Conservation (phyloP, 2,113 vertebrate genomes). For the Bagarius yarrelli region DNA sequence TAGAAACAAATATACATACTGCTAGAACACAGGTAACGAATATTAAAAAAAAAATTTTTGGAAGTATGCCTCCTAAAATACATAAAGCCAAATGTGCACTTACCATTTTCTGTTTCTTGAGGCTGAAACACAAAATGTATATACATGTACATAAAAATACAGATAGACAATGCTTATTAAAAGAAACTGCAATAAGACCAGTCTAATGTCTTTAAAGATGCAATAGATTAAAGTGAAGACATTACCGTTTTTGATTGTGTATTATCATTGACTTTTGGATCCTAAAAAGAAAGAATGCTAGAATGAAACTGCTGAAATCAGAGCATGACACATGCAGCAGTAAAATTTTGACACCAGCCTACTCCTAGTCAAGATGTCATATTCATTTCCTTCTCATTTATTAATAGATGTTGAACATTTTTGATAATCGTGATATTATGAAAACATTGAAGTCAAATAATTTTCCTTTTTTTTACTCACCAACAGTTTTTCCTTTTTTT, state of each 20-base stretch:
- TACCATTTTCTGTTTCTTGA: constrained; percentile 76
- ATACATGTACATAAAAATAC: constrained; percentile 44
- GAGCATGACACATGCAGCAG: neutral
- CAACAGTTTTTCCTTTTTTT: constrained; percentile 83
- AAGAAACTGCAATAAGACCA: neutral
- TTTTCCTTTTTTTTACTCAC: constrained; percentile 60
- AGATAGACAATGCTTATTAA: constrained; percentile 17
- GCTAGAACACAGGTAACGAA: neutral
- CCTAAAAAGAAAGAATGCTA: constrained; percentile 61
- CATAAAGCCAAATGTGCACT: constrained; percentile 54
- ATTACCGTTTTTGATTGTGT: constrained; percentile 67
- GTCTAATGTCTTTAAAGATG: neutral
- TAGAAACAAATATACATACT: neutral
- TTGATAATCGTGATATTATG: neutral
- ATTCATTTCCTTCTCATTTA: neutral
- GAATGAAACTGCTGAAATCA: neutral
- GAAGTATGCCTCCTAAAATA: neutral
- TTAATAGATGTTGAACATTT: too few relatives aligned
- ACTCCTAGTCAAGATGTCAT: neutral
- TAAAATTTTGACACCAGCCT: neutral
- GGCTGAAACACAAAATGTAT: neutral
- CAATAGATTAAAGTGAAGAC: neutral
- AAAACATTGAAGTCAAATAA: neutral
- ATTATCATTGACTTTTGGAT: constrained; percentile 72
- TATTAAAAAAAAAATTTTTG: constrained; percentile 1